These are phyloP conservation scores for Lithophane socia DNA, from an alignment of 2,888 invertebrate genomes.

Conservation along the genomic window DNA sequence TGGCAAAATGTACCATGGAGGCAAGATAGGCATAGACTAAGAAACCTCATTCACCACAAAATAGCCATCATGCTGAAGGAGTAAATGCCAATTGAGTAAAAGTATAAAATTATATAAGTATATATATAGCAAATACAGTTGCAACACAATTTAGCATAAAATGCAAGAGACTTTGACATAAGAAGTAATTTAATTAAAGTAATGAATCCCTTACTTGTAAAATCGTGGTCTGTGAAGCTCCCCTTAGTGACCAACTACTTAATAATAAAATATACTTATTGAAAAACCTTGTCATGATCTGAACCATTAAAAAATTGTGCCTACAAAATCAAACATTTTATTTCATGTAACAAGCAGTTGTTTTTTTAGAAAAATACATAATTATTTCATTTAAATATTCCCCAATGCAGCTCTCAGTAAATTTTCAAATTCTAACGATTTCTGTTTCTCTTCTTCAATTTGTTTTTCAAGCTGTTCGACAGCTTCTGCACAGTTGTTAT, in stretches of 20 bases:
- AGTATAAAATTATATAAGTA: too few species aligned
- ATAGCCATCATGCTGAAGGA: neutral
- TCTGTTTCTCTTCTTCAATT: constrained; percentile 85
- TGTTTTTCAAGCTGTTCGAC: constrained; percentile 86
- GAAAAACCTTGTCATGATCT: too few species aligned
- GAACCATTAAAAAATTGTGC: neutral
- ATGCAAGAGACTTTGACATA: too few species aligned
- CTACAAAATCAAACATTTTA: constrained; percentile 61
- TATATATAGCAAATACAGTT: too few species aligned
- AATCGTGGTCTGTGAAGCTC: neutral
- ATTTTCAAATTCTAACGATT: constrained; percentile 87
- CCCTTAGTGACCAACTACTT: neutral
- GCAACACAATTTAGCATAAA: too few species aligned
- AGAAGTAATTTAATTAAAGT: neutral
- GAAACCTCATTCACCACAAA: neutral
- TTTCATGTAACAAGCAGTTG: constrained; percentile 65
- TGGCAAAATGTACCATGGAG: too few species aligned
- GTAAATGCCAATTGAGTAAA: neutral
- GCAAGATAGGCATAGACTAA: too few species aligned
- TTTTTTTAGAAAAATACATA: constrained; percentile 63
- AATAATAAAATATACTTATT: neutral
- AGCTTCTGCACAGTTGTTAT: constrained; percentile 80
- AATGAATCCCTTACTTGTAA: neutral
- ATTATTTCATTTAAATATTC: constrained; percentile 70
- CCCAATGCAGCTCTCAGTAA: constrained; percentile 85